Base-by-base conservation (phyloP, 2,888 invertebrate species). In the Catocala sponsa region DNA sequence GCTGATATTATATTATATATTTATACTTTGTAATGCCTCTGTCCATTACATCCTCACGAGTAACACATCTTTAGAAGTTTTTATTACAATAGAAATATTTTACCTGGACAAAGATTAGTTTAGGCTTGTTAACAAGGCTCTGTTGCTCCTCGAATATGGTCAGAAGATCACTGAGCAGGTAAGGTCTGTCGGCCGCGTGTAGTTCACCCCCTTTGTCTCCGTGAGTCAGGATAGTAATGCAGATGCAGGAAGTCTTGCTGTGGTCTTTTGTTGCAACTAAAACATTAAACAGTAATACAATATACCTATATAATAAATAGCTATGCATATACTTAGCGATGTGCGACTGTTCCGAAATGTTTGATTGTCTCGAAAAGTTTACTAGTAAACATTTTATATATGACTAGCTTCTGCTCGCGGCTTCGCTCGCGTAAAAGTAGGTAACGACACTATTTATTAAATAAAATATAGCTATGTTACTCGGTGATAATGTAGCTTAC, bases 101-200 rank as follows among this genome's bases (percentile, higher is more conserved):
- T 70, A 86, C 88, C 84, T 90, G 90, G 35, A 91, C 72, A 47
- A 91, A 84, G 59, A 91, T 85, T 43, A 91, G 70, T 59, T 91
- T 91, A 2, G 91, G 91, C 47, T 87, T 89, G 41, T 81, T 84
- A 2, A 84, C 80, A 32, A 89, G 77, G 0, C 79, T 74, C 10
- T 63, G 57, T 56, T 85, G 74, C 32, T 78, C 70, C 64, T 86
- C 85, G 46, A 90, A 79, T 44, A 79, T 70, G 51, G 55, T 55
- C 6, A 82, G 75, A 4, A 90, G 64, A 35, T 90, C 89, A 25
- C 44, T 68, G 2, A 90, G 66, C 5, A 78, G 62, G 64, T 90
- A 90, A 0, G 87, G 81, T 35, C 83, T 76, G 63, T 90, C 90
- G 0, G 84, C 75, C 0, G 90, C 90, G 46, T 73, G 82, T 7